phyloP scores from a whole-genome alignment of 2,113 vertebrate species.

The Dermatemys mawii region DNA sequence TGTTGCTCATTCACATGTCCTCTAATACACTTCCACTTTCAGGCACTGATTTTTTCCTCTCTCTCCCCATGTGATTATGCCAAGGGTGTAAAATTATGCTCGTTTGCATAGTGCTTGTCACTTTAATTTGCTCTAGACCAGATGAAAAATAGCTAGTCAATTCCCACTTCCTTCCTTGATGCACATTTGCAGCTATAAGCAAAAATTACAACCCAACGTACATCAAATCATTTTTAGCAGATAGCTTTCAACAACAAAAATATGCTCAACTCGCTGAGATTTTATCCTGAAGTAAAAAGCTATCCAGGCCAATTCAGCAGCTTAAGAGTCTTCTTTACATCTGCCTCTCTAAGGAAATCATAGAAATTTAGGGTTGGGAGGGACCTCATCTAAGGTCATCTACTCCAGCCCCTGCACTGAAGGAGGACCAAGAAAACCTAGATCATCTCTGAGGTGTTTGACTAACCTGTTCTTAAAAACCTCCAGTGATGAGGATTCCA shows the following conservation, averaged over 20 bases:
- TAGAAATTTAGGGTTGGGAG: neutral
- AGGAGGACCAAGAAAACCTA: neutral
- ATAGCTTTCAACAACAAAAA: constrained; percentile 48
- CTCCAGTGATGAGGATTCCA: neutral
- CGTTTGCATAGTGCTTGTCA: constrained; percentile 34
- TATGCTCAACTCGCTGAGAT: neutral
- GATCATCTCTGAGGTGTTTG: neutral
- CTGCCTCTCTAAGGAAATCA: neutral
- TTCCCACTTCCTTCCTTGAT: constrained; percentile 35
- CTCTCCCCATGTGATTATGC: neutral
- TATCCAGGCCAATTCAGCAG: neutral
- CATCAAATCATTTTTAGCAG: constrained; percentile 47
- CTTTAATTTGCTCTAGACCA: constrained; percentile 31
- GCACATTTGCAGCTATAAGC: constrained; percentile 52
- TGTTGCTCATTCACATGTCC: neutral
- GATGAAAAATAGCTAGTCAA: constrained; percentile 41
- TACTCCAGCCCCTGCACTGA: neutral
- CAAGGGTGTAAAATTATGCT: constrained; percentile 23
- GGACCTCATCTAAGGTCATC: too few species aligned
- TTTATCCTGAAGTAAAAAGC: constrained; percentile 12
- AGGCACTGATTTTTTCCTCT: constrained; percentile 33
- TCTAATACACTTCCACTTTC: neutral
- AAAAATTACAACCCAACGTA: constrained; percentile 34
- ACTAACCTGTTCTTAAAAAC: neutral
- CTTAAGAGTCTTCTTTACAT: neutral